Evolutionary conservation across 2,797 vertebrate genomes (phyloP), one percentile per base, ranked within the genome.

Genomic region (Platalea minor): DNA sequence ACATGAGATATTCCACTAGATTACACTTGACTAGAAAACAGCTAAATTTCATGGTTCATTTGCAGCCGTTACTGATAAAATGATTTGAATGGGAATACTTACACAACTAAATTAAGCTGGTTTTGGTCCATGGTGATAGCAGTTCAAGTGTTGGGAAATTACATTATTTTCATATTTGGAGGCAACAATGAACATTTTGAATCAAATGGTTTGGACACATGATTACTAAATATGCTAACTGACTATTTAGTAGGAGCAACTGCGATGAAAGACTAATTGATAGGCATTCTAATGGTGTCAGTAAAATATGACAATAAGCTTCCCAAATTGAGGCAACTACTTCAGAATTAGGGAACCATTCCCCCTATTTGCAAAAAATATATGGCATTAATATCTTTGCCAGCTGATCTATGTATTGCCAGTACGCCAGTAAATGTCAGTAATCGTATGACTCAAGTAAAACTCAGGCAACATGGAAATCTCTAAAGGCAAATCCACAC

Each of bases 41-140:
- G 77, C 53, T 82, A 85, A 92, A 97, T 96, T 94, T 96, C 91
- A 87, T 79, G 86, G 83, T 91, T 91, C 93, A 67, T 95, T 96
- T 96, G 26, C 60, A 95, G 48, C 43, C 2, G 7, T 91, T 93
- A 91, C 67, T 79, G 91, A 82, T 91, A 69, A 91, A 88, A 93
- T 93, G 1, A 89, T 88, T 74, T 85, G 85, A 91, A 94, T 69
- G 39, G 60, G 59, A 95, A 76, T 93, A 89, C 29, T 93, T 85
- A 85, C 29, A 73, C 75, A 87, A 92, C 67, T 82, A 89, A 95
- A 85, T 94, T 93, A 94, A 93, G 31, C 37, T 60, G 56, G 17
- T 29, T 94, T 96, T 64, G 31, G 54, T 85, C 41, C 39, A 73
- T 95, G 91, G 87, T 87, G 31, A 61, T 48, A 91, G 91, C n/a